Evolutionary conservation across 2,797 vertebrate genomes (phyloP), one percentile per base, ranked within the genome.

Genomic region (Echiichthys vipera): DNA sequence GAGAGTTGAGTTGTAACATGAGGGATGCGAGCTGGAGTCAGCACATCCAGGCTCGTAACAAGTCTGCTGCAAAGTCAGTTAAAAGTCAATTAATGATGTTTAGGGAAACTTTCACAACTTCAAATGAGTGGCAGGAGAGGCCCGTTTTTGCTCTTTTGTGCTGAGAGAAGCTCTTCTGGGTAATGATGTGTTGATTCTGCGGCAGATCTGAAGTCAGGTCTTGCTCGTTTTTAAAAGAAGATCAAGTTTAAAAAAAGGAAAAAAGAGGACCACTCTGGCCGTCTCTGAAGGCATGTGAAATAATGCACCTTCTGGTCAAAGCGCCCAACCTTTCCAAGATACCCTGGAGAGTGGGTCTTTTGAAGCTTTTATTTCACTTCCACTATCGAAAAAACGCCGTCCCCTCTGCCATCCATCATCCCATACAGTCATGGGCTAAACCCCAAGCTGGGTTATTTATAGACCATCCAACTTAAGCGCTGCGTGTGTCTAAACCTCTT

Each of bases 31-130:
- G 85, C 88, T 57, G 63, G 56, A 84, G 86, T 91, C 90, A 89
- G 88, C 86, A 90, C 68, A 89, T 83, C 69, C 30, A 10, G 8
- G 58, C 80, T 20, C 75, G 86, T 89, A 88, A 90, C 82, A 73
- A 87, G 78, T 50, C 65, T 25, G 5, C 13, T 30, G 58, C 84
- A 89, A 88, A 91, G 89, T 91, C 90, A 86, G 59, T 83, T 89
- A 80, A 84, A 88, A 89, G 87, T 91, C 87, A 87, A 90, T 88
- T 82, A 84, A 47, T 63, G 78, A 59, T 84, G 81, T 80, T 85
- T 65, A 57, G 56, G 65, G 53, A 71, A 86, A 87, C 76, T 81
- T 81, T 67, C 63, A 81, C 34, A 70, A 80, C 75, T 83, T 86
- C 25, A 79, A 62, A 83, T 75, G 76, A 77, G 57, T 10, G 39